Percentiles rank a stretch among this genome's conserved stretches.
Evolutionary conservation across 2,797 vertebrate species (phyloP).

Genomic region (Cephalopachus bancanus): DNA sequence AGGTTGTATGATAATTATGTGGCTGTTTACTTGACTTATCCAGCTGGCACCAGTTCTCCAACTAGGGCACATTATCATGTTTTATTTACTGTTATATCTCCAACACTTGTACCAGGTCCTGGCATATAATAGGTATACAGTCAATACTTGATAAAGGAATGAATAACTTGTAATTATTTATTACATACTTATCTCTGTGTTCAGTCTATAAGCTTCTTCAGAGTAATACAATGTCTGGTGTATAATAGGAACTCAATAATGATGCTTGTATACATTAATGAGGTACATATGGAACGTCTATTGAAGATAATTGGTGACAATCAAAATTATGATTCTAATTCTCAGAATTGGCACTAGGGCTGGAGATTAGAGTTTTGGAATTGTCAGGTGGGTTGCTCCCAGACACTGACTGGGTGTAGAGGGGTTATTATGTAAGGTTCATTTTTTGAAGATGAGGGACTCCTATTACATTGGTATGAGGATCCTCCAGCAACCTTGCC

Average conservation of each 20-base stretch:
- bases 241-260: background rate
- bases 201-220: background rate
- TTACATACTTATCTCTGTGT: background rate
- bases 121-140: background rate
- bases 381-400: background rate
- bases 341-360: background rate
- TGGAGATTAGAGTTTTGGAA: background rate
- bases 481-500: background rate
- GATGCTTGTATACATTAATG: background rate
- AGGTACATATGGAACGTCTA: background rate
- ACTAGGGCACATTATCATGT: background rate
- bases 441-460: background rate
- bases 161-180: slow-evolving; percentile 42
- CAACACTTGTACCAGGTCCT: background rate
- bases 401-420: background rate
- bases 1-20: background rate
- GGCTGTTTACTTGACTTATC: background rate
- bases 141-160: background rate
- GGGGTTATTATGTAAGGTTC: background rate
- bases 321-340: background rate
- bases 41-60: background rate
- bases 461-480: background rate
- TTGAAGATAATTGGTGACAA: background rate
- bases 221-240: background rate
- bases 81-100: background rate